Conservation (phyloP, 2,113 vertebrate genomes). For the Neodontobutis hainanensis region DNA sequence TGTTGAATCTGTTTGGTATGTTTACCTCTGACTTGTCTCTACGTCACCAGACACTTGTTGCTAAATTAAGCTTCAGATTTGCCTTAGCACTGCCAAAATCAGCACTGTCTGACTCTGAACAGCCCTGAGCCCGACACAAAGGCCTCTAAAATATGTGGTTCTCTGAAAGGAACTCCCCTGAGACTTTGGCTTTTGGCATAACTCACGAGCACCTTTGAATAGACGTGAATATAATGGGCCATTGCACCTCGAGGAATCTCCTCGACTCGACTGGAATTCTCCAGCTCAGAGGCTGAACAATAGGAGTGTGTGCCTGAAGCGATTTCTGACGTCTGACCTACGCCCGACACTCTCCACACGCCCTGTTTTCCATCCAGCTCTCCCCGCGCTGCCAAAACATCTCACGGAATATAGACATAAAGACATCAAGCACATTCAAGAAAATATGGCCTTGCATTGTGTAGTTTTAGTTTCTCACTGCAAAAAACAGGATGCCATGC, state of each 20-base stretch:
- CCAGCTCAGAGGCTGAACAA: constrained; percentile 64
- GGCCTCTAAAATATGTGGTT: constrained; percentile 43
- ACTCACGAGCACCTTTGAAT: constrained; percentile 72
- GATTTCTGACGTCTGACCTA: constrained; percentile 58
- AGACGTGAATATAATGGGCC: constrained; percentile 72
- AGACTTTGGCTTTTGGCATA: constrained; percentile 55
- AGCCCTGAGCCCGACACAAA: constrained; percentile 58
- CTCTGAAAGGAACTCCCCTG: constrained; percentile 57
- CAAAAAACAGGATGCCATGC: no score
- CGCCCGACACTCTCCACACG: constrained; percentile 46
- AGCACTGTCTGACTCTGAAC: constrained; percentile 16
- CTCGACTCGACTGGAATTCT: constrained; percentile 69
- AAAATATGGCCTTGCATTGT: no score
- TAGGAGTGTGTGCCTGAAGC: constrained; percentile 49
- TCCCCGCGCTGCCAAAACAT: constrained; percentile 27
- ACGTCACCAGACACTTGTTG: not conserved
- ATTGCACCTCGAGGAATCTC: constrained; percentile 74
- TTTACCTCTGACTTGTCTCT: no score
- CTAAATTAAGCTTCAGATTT: not conserved
- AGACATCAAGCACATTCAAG: no score
- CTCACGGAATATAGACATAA: constrained; percentile 35
- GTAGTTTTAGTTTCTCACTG: no score
- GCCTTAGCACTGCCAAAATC: not conserved
- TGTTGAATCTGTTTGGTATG: no score
- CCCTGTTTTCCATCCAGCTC: constrained; percentile 54